A percentile compares a stretch with the other conserved stretches of the same genome.
Conservation (phyloP, 2,113 vertebrate species). For the Ondatra zibethicus region DNA sequence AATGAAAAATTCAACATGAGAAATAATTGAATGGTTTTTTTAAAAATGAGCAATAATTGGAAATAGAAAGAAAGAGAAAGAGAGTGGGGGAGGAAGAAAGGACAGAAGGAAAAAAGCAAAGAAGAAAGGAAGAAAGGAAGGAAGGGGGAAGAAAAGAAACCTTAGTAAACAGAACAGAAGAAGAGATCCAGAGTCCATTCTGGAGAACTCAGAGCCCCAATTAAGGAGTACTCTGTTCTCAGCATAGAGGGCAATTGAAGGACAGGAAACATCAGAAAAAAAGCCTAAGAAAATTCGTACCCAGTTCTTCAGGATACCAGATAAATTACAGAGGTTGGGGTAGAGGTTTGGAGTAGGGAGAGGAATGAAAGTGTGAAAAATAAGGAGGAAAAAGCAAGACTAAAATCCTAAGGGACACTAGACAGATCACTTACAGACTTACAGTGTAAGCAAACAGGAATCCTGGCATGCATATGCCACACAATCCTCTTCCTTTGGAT, state of each 20-base stretch:
- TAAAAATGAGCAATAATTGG: background rate
- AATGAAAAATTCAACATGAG: background rate
- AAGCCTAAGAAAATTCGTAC: background rate
- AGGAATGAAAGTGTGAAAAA: background rate
- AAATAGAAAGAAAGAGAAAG: background rate
- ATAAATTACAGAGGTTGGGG: background rate
- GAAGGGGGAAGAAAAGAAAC: accelerated
- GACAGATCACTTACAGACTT: background rate
- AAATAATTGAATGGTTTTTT: background rate
- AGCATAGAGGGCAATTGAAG: background rate
- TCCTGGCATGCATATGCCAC: background rate
- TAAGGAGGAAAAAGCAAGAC: background rate
- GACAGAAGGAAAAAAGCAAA: background rate
- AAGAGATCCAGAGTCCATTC: background rate
- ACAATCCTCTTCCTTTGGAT: background rate
- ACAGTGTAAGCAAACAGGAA: background rate
- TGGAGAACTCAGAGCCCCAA: background rate
- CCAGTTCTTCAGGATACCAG: background rate
- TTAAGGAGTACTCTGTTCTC: background rate
- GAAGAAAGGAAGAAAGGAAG: too few relatives aligned
- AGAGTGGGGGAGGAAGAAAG: background rate
- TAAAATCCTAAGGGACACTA: background rate
- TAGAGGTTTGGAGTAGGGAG: background rate
- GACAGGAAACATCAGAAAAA: background rate
- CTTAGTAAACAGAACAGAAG: background rate